Evolutionary conservation across 2,888 invertebrate genomes (phyloP).

Genomic region (Pristionchus fissidentatus): DNA sequence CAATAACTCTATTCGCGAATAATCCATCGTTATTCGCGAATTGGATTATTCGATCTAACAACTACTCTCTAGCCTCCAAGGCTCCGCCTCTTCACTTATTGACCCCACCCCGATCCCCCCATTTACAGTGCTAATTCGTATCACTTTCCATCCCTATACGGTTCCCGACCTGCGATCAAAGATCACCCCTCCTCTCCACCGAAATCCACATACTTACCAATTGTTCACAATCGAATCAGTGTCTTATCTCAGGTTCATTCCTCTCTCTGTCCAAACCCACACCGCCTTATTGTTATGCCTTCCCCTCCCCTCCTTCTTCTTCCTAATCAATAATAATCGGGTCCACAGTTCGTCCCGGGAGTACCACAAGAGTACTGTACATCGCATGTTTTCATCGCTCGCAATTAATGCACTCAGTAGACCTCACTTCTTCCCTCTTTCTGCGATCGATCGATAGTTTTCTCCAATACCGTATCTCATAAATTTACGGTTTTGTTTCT

Average conservation of each 20-base stretch:
- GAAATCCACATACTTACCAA: background rate
- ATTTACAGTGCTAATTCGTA: background rate
- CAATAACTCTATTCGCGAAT: background rate
- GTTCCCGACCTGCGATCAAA: background rate
- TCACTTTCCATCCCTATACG: background rate
- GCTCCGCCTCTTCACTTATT: background rate
- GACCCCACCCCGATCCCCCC: background rate
- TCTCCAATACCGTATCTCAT: slow-evolving; percentile 13
- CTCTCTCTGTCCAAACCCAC: background rate
- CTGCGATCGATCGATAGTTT: slow-evolving; percentile 14
- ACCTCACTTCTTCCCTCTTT: background rate
- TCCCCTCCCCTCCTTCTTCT: background rate
- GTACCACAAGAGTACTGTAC: slow-evolving; percentile 20
- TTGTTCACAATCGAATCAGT: background rate
- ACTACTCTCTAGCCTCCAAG: slow-evolving; percentile 18
- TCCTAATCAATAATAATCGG: background rate
- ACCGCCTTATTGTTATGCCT: background rate
- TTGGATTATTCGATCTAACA: no score
- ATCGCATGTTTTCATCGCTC: slow-evolving; percentile 10
- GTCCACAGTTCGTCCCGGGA: slow-evolving; percentile 15
- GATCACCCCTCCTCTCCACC: background rate
- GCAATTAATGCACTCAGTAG: slow-evolving; percentile 30
- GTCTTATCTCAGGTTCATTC: slow-evolving; percentile 34
- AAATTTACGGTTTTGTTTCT: background rate
- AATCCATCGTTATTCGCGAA: no score